Percentiles rank a stretch among this genome's conserved stretches.
Evolutionary conservation across 92 coral and sea anemone species (phyloP).

Genomic region (Isaurus tuberculatus): DNA sequence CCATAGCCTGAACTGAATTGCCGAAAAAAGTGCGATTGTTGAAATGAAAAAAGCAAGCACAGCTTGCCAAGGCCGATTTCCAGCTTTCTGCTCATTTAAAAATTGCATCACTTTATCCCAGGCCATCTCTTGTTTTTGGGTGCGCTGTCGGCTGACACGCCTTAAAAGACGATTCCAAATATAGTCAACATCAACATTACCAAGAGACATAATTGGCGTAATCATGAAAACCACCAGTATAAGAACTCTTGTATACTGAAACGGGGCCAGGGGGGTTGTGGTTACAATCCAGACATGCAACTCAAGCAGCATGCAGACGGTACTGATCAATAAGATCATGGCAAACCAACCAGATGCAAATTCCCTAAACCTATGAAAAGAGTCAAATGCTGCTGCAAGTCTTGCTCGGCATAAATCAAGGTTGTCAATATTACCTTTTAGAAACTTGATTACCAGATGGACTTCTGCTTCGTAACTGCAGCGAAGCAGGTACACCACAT

Average conservation of each 20-base stretch:
- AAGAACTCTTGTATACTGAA: constrained; percentile 77
- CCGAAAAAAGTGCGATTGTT: constrained; percentile 81
- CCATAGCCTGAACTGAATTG: constrained; percentile 90
- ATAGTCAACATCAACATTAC: constrained; percentile 88
- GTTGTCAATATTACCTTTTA: constrained; percentile 66
- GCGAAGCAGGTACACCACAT: constrained; percentile 79
- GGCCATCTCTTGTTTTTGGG: constrained; percentile 63
- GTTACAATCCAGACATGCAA: constrained; percentile 79
- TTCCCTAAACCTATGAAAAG: constrained; percentile 83
- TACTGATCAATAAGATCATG: constrained; percentile 69
- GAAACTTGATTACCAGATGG: constrained; percentile 70
- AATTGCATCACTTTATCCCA: constrained; percentile 94
- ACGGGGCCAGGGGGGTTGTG: constrained; percentile 56
- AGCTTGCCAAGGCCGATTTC: constrained; percentile 90
- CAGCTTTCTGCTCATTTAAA: constrained; percentile 82
- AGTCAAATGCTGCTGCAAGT: constrained; percentile 84
- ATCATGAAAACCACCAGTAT: constrained; percentile 62
- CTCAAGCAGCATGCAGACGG: constrained; percentile 80
- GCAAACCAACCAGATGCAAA: constrained; percentile 92
- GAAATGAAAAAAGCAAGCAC: constrained; percentile 90
- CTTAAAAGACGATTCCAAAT: constrained; percentile 89
- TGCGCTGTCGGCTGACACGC: constrained; percentile 79
- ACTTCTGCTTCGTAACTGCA: constrained; percentile 93
- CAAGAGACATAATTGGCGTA: constrained; percentile 75
- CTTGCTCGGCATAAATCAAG: constrained; percentile 86